Evolutionary conservation across 2,797 vertebrate genomes (phyloP).

Genomic region (Spatula clypeata): DNA sequence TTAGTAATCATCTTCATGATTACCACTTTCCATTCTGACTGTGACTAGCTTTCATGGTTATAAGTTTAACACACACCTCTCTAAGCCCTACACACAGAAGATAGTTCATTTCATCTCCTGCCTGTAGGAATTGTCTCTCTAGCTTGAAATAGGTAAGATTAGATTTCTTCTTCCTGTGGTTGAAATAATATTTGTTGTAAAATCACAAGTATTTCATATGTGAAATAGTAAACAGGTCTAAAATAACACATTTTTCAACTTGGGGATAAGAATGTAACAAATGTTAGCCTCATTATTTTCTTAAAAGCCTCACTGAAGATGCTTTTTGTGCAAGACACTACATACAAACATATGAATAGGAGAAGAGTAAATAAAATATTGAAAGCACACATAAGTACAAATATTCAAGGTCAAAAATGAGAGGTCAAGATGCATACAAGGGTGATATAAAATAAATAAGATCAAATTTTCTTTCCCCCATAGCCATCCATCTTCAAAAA

Average conservation of each 20-base stretch:
- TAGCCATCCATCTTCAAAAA: background rate
- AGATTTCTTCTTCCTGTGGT: background rate
- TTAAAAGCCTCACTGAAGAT: background rate
- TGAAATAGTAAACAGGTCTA: background rate
- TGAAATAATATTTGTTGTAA: background rate
- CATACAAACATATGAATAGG: background rate
- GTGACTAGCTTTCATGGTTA: background rate
- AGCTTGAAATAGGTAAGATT: background rate
- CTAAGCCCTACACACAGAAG: background rate
- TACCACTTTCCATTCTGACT: background rate
- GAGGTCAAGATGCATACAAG: background rate
- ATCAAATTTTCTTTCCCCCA: background rate
- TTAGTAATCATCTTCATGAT: background rate
- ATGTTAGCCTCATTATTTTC: background rate
- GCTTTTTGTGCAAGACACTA: background rate
- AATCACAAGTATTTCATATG: background rate
- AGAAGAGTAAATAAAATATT: background rate
- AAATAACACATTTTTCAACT: background rate
- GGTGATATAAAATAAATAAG: background rate
- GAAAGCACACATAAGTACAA: background rate
- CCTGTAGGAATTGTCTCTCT: background rate
- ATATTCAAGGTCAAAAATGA: background rate
- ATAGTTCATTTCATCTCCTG: background rate
- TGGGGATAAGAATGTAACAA: background rate
- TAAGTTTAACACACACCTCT: accelerated